Base-by-base conservation (phyloP, 2,113 vertebrate species). In the Hymenochirus boettgeri region DNA sequence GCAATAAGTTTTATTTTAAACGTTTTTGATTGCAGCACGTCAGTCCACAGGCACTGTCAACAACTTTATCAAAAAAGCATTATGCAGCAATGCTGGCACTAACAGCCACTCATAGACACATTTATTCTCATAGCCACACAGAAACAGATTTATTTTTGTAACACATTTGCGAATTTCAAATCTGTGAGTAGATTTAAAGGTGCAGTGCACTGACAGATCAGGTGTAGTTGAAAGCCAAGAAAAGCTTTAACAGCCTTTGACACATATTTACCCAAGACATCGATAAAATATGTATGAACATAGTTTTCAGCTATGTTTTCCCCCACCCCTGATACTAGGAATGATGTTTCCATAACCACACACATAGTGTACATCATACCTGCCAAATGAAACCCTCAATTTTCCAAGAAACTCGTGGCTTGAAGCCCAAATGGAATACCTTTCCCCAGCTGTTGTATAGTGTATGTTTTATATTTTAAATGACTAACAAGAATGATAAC, bases 361-460 rank as follows among this genome's bases (percentile, higher is more conserved):
- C n/a, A n/a, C n/a, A n/a, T n/a, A n/a, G n/a, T n/a, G 39, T 42
- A n/a, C 7, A 42, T 7, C 5, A 42, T 4, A 42, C 13, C 17
- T n/a, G 39, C 39, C 39, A 42, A 42, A 17, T n/a, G 17, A 15
- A 42, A 42, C 5, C 17, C 17, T n/a, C 2, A 42, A 6, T 2
- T 42, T 42, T 42, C 39, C 39, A 13, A 18, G 17, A 42, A 42
- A 1, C 3, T 6, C 39, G n/a, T 42, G 39, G 39, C 15, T n/a
- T 42, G 39, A n/a, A 42, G 39, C 39, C 39, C 39, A 42, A 12
- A 42, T 42, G 39, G 39, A 42, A 42, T 42, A 42, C 39, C 39
- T 15, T 2, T 15, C 39, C 6, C 39, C 39, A n/a, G 39, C 39
- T 42, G 39, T 15, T 42, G 15, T 42, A 42, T 17, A 6, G n/a